Percentiles rank a stretch among this genome's conserved stretches.
Conservation (phyloP, 2,797 vertebrate species). For the Cyclura pinguis region DNA sequence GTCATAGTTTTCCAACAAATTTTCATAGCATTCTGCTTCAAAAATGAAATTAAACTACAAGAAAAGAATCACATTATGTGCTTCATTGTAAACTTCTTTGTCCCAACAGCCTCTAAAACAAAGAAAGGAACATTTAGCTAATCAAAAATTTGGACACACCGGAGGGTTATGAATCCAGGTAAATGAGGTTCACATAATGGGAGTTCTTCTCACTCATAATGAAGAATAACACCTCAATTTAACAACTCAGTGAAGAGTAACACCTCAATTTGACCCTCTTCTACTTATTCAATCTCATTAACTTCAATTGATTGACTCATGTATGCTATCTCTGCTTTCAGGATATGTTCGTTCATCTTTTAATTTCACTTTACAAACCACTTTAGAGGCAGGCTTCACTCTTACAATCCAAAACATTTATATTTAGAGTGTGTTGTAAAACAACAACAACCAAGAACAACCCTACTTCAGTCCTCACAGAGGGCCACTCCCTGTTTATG, state of each 20-base stretch:
- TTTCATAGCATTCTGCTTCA: background rate
- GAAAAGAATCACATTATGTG: background rate
- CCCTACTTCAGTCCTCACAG: background rate
- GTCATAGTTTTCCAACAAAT: background rate
- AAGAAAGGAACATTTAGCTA: slow-evolving; percentile 21
- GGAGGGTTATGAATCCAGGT: slow-evolving; percentile 17
- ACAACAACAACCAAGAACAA: background rate
- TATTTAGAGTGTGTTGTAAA: background rate
- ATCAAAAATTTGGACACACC: slow-evolving; percentile 12
- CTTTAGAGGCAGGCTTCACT: background rate
- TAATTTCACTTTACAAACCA: slow-evolving; percentile 1
- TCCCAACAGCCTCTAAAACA: background rate
- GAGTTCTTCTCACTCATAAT: slow-evolving; percentile 36
- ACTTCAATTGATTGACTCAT: slow-evolving; percentile 31
- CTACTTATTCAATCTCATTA: slow-evolving; percentile 33
- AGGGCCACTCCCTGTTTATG: background rate
- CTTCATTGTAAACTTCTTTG: background rate
- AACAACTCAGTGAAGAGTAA: background rate
- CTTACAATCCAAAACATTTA: background rate
- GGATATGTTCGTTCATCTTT: slow-evolving; percentile 16
- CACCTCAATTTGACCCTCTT: slow-evolving; percentile 24
- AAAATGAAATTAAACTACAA: background rate
- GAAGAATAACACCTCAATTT: background rate
- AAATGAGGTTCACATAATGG: slow-evolving; percentile 36
- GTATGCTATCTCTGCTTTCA: background rate